A percentile compares a stretch with the other conserved stretches of the same genome.
Evolutionary conservation across 2,113 vertebrate genomes (phyloP).

Genomic region (Lasiurus borealis): DNA sequence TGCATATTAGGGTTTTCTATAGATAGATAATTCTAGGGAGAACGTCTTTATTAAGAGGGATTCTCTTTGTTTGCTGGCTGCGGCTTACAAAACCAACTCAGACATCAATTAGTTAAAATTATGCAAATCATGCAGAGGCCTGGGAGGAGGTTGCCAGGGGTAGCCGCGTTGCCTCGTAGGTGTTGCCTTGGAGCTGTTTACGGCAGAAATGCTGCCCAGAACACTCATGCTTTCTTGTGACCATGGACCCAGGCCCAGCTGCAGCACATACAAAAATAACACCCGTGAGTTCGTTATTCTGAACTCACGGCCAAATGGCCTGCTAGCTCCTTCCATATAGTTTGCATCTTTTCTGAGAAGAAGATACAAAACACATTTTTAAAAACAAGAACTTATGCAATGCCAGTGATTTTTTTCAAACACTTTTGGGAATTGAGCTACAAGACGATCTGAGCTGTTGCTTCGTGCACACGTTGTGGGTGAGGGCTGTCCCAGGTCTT

Average conservation of each 20-base stretch:
- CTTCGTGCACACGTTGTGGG: background rate
- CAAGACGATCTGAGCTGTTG: background rate
- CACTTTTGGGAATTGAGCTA: conserved; percentile 4
- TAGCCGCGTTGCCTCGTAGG: conserved; percentile 73
- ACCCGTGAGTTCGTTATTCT: conserved; percentile 84
- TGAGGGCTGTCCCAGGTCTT: background rate
- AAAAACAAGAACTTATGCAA: conserved; percentile 77
- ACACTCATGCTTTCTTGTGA: conserved; percentile 78
- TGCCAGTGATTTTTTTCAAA: conserved; percentile 57
- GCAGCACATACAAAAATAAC: conserved; percentile 84
- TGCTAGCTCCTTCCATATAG: conserved; percentile 75
- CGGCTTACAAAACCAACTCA: conserved; percentile 63
- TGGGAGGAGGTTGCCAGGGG: conserved; percentile 78
- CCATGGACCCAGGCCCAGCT: conserved; percentile 73
- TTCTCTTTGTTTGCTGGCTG: conserved; percentile 41
- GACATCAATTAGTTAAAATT: conserved; percentile 80
- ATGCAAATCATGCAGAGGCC: conserved; percentile 78
- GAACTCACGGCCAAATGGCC: conserved; percentile 79
- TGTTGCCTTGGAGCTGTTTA: conserved; percentile 47
- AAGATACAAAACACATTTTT: conserved; percentile 75
- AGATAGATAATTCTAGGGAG: background rate
- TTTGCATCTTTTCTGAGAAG: conserved; percentile 83
- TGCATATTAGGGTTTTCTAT: no score
- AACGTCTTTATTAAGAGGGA: background rate
- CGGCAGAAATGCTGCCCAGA: conserved; percentile 71